phyloP scores from a whole-genome alignment of 2,797 vertebrate species.

The Lacerta viridis region DNA sequence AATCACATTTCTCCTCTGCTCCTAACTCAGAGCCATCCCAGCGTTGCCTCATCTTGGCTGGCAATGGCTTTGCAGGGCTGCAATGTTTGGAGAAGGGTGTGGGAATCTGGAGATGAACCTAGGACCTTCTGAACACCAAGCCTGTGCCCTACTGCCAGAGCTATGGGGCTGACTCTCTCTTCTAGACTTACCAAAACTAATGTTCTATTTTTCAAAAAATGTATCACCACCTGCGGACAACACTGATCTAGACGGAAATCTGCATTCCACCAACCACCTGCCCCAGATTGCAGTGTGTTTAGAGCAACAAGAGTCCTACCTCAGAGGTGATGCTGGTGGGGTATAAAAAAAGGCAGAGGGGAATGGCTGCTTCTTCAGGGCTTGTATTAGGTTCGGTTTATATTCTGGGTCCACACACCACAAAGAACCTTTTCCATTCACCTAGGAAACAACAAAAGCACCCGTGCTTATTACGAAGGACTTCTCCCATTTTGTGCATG shows the following conservation, averaged over 20 bases:
- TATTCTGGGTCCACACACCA: slow-evolving; percentile 99
- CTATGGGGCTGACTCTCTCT: background rate
- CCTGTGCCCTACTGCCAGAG: too few relatives aligned
- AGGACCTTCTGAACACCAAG: too few relatives aligned
- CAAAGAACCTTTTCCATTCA: slow-evolving; percentile 97
- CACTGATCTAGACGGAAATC: background rate
- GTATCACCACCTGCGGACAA: background rate
- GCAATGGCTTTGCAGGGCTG: background rate
- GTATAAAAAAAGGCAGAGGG: slow-evolving; percentile 94
- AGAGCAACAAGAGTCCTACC: slow-evolving; percentile 78
- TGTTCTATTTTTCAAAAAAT: background rate
- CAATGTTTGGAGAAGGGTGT: background rate
- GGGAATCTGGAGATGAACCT: background rate
- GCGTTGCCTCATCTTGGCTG: too few relatives aligned
- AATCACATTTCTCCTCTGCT: too few relatives aligned
- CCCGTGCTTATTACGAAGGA: background rate
- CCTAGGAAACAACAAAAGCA: slow-evolving; percentile 80
- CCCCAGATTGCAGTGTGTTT: too few relatives aligned
- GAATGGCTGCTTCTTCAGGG: slow-evolving; percentile 97
- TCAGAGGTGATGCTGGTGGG: slow-evolving; percentile 92
- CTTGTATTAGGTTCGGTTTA: slow-evolving; percentile 96
- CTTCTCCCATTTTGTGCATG: background rate
- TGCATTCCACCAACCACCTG: background rate
- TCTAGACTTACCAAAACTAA: background rate
- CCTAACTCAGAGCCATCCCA: too few relatives aligned